Percentiles rank a stretch among this genome's conserved stretches.
Evolutionary conservation across 2,797 vertebrate species (phyloP).

Genomic region (Typhlichthys eigenmanni): DNA sequence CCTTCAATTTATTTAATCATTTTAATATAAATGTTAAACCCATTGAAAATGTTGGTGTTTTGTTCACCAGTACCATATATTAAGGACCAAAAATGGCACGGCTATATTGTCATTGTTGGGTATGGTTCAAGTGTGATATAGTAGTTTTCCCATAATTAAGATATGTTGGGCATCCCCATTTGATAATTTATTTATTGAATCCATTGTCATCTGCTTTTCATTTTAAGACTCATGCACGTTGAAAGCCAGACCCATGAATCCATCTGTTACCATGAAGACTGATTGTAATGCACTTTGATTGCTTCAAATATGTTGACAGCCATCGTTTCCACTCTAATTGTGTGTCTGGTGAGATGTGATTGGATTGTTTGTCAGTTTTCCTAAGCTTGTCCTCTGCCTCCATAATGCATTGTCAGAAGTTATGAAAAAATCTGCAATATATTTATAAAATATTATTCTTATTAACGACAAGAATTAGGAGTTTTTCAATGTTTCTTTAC

Average conservation of each 20-base stretch:
- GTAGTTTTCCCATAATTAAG: slow-evolving; percentile 4
- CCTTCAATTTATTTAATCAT: neutral
- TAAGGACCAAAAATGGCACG: neutral
- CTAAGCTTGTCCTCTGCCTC: slow-evolving; percentile 4
- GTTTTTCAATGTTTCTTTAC: too few relatives aligned
- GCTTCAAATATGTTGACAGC: neutral
- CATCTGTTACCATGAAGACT: neutral
- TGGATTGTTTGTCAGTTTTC: slow-evolving; percentile 6
- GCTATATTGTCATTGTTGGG: neutral
- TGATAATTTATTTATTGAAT: slow-evolving; percentile 17
- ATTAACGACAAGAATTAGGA: neutral
- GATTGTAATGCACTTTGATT: neutral
- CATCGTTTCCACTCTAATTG: neutral
- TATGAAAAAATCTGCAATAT: neutral
- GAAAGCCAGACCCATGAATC: neutral
- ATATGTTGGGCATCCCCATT: slow-evolving; percentile 30
- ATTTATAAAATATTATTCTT: neutral
- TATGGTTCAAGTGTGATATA: neutral
- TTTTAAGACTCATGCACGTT: slow-evolving; percentile 4
- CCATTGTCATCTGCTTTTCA: slow-evolving; percentile 10
- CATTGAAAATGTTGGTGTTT: neutral
- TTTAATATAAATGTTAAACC: neutral
- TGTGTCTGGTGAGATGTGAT: slow-evolving; percentile 20
- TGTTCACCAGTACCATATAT: neutral
- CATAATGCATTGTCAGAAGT: slow-evolving; percentile 28